Evolutionary conservation across 1,140 invertebrate species (phyloP), one percentile per base, ranked within the genome.

Genomic region (Ostrea denselamellosa): DNA sequence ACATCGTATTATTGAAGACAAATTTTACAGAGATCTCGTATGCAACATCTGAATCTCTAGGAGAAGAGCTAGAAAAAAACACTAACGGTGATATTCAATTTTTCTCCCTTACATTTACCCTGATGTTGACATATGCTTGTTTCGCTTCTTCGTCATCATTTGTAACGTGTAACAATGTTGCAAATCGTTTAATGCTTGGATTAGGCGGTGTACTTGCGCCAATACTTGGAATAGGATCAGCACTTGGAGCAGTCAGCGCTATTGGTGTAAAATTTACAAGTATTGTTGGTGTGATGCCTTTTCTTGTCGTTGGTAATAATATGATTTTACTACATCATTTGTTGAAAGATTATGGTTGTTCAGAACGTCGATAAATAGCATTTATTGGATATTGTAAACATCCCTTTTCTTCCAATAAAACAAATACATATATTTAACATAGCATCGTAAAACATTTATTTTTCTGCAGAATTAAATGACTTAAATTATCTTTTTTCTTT

Each of bases 211-310:
- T 99, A 90, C 92, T 99, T 5, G 98, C 97, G 0, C 98, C 98
- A 0, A 96, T 97, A 0, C 97, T 99, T 96, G 98, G 97, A 14
- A 98, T 98, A 0, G 95, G 97, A 0, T 97, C 97, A 2, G 97
- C 98, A 0, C 99, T 99, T 92, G 98, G 98, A 65, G 95, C 98
- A 62, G 97, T 98, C 89, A 97, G 98, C 94, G 98, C 99, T 95
- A 96, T 97, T 84, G 98, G 98, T 8, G 96, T 98, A 65, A 97
- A 98, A 88, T 99, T 99, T 95, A 99, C 99, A 91, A 98, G 98
- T 22, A 98, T 99, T 89, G 98, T 98, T 95, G 96, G 99, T 83
- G 98, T 98, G 0, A 98, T 98, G 4, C 98, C 98, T 7, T 99
- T 99, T 93, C 96, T 99, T 62, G 98, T 99, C 97, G 97, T 99